phyloP scores from a whole-genome alignment of 2,797 vertebrate genomes.

The Bradypodion pumilum region DNA sequence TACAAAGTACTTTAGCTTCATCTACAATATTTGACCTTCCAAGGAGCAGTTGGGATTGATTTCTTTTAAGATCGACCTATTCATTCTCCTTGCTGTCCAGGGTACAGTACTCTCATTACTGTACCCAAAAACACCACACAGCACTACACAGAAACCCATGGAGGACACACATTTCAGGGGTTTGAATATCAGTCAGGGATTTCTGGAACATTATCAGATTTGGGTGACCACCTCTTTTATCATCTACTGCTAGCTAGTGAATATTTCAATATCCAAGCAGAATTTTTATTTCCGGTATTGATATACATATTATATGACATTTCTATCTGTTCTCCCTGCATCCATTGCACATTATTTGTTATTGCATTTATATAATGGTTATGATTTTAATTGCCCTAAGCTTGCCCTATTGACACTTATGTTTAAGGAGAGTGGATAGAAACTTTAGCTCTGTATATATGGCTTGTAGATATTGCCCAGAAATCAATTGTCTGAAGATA shows the following conservation, averaged over 20 bases:
- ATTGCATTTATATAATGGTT: not conserved
- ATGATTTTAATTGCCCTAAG: not conserved
- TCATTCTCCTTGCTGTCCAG: no score
- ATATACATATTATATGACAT: not conserved
- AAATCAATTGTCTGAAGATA: not conserved
- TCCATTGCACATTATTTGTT: not conserved
- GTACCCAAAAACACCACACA: no score
- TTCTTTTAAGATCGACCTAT: no score
- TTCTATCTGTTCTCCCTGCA: not conserved
- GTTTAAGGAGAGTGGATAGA: not conserved
- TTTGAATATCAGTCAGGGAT: no score
- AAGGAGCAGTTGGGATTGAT: no score
- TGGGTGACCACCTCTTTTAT: not conserved
- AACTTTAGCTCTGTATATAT: not conserved
- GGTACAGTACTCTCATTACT: no score
- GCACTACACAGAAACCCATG: no score
- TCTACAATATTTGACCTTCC: no score
- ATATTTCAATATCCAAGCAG: not conserved
- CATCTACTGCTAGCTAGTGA: not conserved
- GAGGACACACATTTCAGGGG: no score
- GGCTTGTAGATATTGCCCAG: not conserved
- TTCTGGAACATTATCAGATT: not conserved
- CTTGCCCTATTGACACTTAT: not conserved
- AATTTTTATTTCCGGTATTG: not conserved
- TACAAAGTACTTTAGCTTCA: no score